Conservation (phyloP, 2,113 vertebrate genomes). For the Orycteropus afer region DNA sequence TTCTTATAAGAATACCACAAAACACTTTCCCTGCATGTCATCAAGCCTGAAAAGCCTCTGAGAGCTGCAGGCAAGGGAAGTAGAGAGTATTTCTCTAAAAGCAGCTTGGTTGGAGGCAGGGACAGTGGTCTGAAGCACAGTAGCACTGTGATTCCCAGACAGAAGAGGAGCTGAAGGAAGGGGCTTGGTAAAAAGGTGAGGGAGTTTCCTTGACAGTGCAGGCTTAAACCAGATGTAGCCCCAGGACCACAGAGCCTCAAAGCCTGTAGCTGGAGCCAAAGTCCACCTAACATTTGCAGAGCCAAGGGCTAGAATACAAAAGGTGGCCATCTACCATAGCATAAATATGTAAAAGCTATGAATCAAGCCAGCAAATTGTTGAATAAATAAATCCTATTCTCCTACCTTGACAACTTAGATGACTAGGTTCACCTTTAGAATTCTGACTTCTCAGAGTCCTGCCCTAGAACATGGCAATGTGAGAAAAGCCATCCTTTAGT, state of each 20-base stretch:
- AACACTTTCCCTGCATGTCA: neutral
- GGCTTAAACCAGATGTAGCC: neutral
- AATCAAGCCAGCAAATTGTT: neutral
- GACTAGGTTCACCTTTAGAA: neutral
- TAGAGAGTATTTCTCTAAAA: neutral
- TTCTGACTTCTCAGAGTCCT: neutral
- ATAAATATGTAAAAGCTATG: neutral
- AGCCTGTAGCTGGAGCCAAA: neutral
- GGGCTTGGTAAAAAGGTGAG: fast-evolving
- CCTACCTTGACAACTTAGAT: neutral
- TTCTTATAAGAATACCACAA: neutral
- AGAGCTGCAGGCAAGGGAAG: neutral
- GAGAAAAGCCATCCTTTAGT: neutral
- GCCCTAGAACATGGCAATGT: fast-evolving
- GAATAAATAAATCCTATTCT: neutral
- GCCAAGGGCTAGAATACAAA: neutral
- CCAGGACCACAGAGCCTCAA: neutral
- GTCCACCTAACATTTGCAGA: neutral
- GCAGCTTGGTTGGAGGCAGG: neutral
- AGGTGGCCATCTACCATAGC: neutral
- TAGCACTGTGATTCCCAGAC: neutral
- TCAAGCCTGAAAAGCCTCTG: neutral
- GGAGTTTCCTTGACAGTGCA: fast-evolving
- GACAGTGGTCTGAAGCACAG: neutral
- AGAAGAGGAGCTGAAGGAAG: neutral